Evolutionary conservation across 2,797 vertebrate species (phyloP).

Genomic region (Xenops minutus): DNA sequence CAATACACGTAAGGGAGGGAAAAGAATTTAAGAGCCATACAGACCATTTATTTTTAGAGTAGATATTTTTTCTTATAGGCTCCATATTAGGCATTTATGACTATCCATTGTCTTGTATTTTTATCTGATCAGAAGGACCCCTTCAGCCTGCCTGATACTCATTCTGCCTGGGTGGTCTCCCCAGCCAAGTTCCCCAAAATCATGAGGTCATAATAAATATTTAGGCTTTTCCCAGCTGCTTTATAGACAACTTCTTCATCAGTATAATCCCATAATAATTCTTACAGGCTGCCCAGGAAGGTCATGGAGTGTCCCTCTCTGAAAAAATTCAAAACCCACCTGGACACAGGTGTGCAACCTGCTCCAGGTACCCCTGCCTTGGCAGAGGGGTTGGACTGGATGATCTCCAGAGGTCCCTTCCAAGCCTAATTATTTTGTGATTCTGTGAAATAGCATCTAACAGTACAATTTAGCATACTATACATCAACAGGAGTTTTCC

Average conservation of each 20-base stretch:
- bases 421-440: not conserved
- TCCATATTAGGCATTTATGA: not conserved
- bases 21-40: not conserved
- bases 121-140: not conserved
- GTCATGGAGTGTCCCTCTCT: not conserved
- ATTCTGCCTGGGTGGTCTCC: not conserved
- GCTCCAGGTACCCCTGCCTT: not conserved
- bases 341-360: not conserved
- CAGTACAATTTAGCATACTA: not conserved
- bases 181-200: not conserved
- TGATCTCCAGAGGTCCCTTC: not conserved
- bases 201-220: not conserved
- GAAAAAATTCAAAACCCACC: not conserved
- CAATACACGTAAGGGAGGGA: not conserved
- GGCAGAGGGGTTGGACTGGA: not conserved
- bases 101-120: not conserved
- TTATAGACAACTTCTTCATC: not conserved
- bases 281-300: not conserved
- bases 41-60: not conserved
- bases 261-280: not conserved
- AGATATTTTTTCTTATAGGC: not conserved
- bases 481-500: not conserved
- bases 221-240: not conserved
- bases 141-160: not conserved
- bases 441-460: not conserved